Evolutionary conservation across 2,113 vertebrate genomes (phyloP).

Genomic region (Ranitomeya variabilis): DNA sequence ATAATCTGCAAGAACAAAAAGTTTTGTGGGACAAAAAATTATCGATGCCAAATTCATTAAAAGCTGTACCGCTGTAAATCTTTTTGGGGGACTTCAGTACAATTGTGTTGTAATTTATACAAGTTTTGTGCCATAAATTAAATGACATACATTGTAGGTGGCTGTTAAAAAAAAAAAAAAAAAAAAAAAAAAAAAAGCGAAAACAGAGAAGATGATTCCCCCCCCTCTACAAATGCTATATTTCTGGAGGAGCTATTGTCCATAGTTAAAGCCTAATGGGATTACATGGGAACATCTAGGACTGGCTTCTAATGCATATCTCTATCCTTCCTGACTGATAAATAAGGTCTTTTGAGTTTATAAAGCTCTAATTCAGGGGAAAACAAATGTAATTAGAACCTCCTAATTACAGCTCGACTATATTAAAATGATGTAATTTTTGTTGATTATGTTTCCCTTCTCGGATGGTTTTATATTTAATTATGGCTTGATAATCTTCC

Average conservation of each 20-base stretch:
- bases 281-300: neutral
- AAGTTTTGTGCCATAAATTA: no score
- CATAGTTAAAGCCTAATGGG: neutral
- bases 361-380: slow-evolving; percentile 59
- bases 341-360: slow-evolving; percentile 57
- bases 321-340: neutral
- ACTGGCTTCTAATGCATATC: neutral
- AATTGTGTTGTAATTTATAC: no score
- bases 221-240: neutral
- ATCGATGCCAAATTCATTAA: no score
- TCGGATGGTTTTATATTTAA: slow-evolving; percentile 65
- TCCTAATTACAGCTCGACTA: slow-evolving; percentile 65
- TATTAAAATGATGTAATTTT: slow-evolving; percentile 67
- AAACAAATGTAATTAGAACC: slow-evolving; percentile 57
- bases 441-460: slow-evolving; percentile 64
- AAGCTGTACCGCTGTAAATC: no score
- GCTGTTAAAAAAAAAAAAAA: no score
- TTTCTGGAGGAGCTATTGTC: neutral
- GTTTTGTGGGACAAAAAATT: no score
- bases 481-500: slow-evolving; percentile 63
- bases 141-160: no score
- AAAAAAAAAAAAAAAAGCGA: no score
- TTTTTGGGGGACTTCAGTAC: no score
- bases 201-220: no score
- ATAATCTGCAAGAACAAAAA: no score